phyloP scores from a whole-genome alignment of 2,888 invertebrate species.

The Acanthococcus lagerstroemiae region DNA sequence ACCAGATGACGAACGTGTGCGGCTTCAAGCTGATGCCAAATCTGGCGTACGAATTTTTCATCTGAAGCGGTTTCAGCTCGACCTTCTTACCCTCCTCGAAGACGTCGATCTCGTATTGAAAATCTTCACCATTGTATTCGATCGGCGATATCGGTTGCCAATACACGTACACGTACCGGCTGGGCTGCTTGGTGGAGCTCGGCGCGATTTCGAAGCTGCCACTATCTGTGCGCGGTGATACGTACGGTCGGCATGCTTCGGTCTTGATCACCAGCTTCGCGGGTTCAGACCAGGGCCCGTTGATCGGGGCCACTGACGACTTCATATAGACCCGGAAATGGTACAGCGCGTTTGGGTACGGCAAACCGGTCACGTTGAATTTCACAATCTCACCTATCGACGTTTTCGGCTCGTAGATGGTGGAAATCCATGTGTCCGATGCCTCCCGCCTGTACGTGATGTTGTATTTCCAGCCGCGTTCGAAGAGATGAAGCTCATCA shows the following conservation, averaged over 20 bases:
- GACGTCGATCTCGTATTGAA: constrained; percentile 48
- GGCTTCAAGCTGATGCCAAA: constrained; percentile 46
- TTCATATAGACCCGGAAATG: constrained; percentile 60
- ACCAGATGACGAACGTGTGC: constrained; percentile 51
- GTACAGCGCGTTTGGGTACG: constrained; percentile 60
- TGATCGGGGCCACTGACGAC: constrained; percentile 46
- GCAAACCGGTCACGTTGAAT: constrained; percentile 48
- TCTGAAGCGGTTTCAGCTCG: background rate
- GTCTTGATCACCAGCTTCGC: constrained; percentile 53
- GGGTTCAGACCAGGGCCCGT: constrained; percentile 59
- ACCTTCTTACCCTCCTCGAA: background rate
- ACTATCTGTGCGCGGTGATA: constrained; percentile 56
- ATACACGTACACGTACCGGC: constrained; percentile 59
- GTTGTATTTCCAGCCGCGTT: constrained; percentile 45
- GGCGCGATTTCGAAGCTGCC: constrained; percentile 60
- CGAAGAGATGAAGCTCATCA: constrained; percentile 44
- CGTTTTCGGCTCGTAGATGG: background rate
- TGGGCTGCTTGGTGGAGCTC: constrained; percentile 40
- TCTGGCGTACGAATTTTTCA: constrained; percentile 45
- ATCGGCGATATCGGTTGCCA: constrained; percentile 64
- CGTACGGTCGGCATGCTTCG: constrained; percentile 36
- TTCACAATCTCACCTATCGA: background rate
- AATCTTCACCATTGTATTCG: constrained; percentile 63
- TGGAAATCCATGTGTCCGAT: background rate
- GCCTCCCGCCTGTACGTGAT: constrained; percentile 42